phyloP scores from a whole-genome alignment of 2,797 vertebrate genomes.

The Kryptolebias ocellatus region DNA sequence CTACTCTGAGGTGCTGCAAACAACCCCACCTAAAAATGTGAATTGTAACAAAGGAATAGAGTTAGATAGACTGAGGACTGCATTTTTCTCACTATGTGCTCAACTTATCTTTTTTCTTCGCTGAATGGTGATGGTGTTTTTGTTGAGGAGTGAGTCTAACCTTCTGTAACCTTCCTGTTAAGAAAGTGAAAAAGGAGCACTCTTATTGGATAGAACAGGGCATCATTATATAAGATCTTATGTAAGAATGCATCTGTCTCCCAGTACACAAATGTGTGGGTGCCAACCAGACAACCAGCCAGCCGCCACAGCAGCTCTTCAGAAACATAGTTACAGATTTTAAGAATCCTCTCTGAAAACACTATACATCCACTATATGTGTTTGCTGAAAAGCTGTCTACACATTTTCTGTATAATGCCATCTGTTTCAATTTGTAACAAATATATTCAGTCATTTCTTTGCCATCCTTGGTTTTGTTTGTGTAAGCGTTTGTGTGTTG shows the following conservation, averaged over 20 bases:
- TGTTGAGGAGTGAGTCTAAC: slow-evolving; percentile 60
- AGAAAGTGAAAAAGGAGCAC: slow-evolving; percentile 62
- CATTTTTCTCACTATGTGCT: slow-evolving; percentile 25
- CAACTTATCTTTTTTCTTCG: slow-evolving; percentile 22
- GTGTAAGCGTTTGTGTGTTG: slow-evolving; percentile 38
- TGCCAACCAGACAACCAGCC: slow-evolving; percentile 69
- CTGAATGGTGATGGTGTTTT: slow-evolving; percentile 32
- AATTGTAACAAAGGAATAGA: not conserved
- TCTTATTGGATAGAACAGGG: slow-evolving; percentile 70
- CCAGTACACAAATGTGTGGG: slow-evolving; percentile 75
- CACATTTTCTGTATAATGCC: slow-evolving; percentile 44
- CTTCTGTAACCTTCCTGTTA: slow-evolving; percentile 59
- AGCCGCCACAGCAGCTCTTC: slow-evolving; percentile 64
- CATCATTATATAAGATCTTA: slow-evolving; percentile 82
- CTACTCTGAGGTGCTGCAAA: not conserved
- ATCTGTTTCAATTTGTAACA: slow-evolving; percentile 63
- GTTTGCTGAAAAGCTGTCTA: slow-evolving; percentile 40
- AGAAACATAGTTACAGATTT: slow-evolving; percentile 62
- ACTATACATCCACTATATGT: slow-evolving; percentile 45
- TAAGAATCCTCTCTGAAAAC: slow-evolving; percentile 43
- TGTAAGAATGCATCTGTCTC: slow-evolving; percentile 84
- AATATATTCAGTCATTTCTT: slow-evolving; percentile 46
- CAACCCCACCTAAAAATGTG: not conserved
- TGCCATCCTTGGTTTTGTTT: slow-evolving; percentile 43
- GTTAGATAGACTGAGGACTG: slow-evolving; percentile 15